Base-by-base conservation (phyloP, 2,888 invertebrate species). In the Lycaena phlaeas region DNA sequence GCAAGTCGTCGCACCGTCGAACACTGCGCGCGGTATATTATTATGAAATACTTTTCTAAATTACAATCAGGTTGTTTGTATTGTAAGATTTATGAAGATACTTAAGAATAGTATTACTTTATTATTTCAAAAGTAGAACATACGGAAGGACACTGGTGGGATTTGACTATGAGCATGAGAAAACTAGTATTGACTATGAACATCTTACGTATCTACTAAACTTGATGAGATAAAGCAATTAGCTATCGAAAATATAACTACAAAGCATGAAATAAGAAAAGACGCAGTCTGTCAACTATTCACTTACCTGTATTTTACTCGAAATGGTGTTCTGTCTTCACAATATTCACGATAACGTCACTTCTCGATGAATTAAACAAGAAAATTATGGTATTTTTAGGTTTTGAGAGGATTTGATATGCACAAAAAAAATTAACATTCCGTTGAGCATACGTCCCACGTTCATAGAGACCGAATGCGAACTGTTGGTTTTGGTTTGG, bases 401-500 rank as follows among this genome's bases (percentile, higher is more conserved):
- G 61, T 73, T 78, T 77, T 77, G 78, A 55, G 71, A 78, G 58
- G 72, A 71, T 77, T 76, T 82, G 53, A 79, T 70, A 59, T 76
- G 74, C 77, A 82, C 78, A 81, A 75, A 78, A 79, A 78, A 82
- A 72, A 66, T 71, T 74, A 66, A 73, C 84, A 84, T 82, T 67
- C 68, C 84, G 78, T 66, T 67, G 55, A 66, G 61, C 68, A 66
- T 58, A 78, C 84, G 86, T 85, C 84, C 70, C 61, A 56, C 78
- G 71, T 78, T 72, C 72, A 74, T 73, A 75, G 68, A 81, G 73
- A 82, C 78, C 79, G 78, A 85, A 86, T 84, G 85, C 87, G 85
- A 86, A 87, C 87, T 87, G 86, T 78, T 70, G 68, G 68, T 71
- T n/a, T 61, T 62, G 52, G 62, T 69, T 75, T 74, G 65, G 65